A percentile compares a stretch with the other conserved stretches of the same genome.
These are phyloP conservation scores for Nothocercus nigrocapillus DNA, from an alignment of 2,113 vertebrate genomes.

Conservation along the genomic window DNA sequence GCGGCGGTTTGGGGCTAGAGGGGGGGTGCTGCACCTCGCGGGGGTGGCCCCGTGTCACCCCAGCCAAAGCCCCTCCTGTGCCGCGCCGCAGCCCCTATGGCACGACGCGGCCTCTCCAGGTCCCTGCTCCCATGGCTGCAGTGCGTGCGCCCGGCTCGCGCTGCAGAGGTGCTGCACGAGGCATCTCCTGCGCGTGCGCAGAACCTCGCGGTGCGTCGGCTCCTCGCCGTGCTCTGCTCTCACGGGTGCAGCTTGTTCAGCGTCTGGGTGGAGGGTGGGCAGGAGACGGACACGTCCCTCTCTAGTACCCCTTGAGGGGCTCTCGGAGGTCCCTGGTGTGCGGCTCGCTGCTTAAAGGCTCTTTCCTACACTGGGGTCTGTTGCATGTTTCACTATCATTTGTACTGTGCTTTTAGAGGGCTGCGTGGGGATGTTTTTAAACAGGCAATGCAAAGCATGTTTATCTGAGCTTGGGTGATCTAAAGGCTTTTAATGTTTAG, in stretches of 20 bases:
- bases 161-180: not conserved
- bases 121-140: not conserved
- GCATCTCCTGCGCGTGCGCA: not conserved
- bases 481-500: slow-evolving; percentile 13
- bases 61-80: not conserved
- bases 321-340: not conserved
- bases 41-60: not conserved
- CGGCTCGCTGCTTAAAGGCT: not conserved
- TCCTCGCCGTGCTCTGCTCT: not conserved
- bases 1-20: not conserved
- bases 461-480: not conserved
- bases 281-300: not conserved
- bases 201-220: not conserved
- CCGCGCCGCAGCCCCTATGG: not conserved
- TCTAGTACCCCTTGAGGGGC: not conserved
- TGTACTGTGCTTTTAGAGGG: not conserved
- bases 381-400: not conserved
- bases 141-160: not conserved
- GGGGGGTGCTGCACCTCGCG: not conserved
- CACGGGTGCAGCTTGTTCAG: not conserved
- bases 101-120: not conserved
- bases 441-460: not conserved
- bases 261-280: not conserved
- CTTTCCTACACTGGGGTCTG: not conserved
- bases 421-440: not conserved